phyloP scores from a whole-genome alignment of 2,113 vertebrate genomes.

The Aegithalos caudatus region DNA sequence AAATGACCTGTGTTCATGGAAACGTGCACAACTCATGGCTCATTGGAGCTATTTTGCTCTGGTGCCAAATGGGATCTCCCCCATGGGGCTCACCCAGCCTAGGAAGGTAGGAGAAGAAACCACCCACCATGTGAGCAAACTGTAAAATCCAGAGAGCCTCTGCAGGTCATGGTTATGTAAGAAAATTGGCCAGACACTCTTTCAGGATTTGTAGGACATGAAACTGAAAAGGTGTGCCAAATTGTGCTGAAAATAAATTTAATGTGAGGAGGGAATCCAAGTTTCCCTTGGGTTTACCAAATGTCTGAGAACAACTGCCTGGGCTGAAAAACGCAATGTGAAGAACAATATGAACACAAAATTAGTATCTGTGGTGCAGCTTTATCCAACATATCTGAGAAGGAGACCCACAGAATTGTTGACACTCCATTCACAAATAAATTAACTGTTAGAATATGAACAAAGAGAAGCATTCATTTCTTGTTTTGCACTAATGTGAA shows the following conservation, averaged over 20 bases:
- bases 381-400: not conserved
- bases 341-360: not conserved
- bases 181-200: not conserved
- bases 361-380: not conserved
- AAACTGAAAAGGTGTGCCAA: not conserved
- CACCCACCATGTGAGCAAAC: not conserved
- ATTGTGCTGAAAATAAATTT: not conserved
- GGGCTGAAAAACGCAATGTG: not conserved
- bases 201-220: not conserved
- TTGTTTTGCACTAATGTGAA: not conserved
- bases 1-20: not conserved
- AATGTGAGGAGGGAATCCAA: not conserved
- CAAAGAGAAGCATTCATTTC: not conserved
- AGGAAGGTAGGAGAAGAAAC: not conserved
- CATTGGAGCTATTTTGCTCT: not conserved
- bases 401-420: not conserved
- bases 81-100: not conserved
- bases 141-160: not conserved
- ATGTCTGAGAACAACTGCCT: not conserved
- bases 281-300: not conserved
- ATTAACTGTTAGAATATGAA: not conserved
- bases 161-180: not conserved
- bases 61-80: not conserved
- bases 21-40: fast-evolving
- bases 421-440: not conserved